These are phyloP conservation scores for Egretta garzetta DNA, from an alignment of 2,113 vertebrate genomes.

Conservation along the genomic window DNA sequence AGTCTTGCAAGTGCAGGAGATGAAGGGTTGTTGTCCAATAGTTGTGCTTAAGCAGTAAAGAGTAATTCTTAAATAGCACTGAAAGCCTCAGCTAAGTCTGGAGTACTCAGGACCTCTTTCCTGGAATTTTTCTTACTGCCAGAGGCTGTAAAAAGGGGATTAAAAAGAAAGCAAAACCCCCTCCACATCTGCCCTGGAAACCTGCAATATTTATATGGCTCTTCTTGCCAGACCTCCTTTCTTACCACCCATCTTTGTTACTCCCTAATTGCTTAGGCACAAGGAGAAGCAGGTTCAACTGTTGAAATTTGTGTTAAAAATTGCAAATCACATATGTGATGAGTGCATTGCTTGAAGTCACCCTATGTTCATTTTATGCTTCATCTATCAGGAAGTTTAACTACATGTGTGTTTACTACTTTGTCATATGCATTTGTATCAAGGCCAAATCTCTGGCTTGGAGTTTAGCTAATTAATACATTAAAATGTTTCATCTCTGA, in stretches of 20 bases:
- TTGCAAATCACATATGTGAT: not conserved
- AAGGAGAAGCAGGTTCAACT: not conserved
- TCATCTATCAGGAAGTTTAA: not conserved
- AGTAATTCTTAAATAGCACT: not conserved
- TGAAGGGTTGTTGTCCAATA: not conserved
- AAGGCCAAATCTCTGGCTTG: not conserved
- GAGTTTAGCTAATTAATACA: not conserved
- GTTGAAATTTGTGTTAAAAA: not conserved
- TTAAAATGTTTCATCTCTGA: not conserved
- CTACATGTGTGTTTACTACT: not conserved
- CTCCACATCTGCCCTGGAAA: not conserved
- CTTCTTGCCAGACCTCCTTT: accelerated
- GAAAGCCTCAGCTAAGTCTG: not conserved
- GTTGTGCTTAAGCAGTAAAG: not conserved
- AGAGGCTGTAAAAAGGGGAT: not conserved
- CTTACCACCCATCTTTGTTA: not conserved
- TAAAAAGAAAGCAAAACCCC: too few species aligned
- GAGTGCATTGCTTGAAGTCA: not conserved
- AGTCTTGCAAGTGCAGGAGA: not conserved
- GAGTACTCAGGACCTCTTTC: not conserved
- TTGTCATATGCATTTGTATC: not conserved
- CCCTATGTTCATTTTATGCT: not conserved
- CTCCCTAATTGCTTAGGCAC: not conserved
- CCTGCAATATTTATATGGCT: not conserved
- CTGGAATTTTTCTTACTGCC: not conserved